phyloP scores from a whole-genome alignment of 2,888 invertebrate species.

The Synanthedon tipuliformis region DNA sequence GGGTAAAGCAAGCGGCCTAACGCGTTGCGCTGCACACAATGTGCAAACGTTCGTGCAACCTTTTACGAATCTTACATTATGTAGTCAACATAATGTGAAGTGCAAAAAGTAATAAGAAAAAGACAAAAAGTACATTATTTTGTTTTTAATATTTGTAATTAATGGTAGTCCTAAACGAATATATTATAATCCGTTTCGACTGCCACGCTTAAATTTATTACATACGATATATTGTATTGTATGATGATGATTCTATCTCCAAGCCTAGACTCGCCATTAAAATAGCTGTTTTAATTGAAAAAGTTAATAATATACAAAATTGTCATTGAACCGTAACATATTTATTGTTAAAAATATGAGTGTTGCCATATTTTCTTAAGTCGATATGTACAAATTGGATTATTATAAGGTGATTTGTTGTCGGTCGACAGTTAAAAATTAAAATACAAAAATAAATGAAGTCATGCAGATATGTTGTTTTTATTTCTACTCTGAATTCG shows the following conservation, averaged over 20 bases:
- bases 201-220: slow-evolving; percentile 18
- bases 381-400: slow-evolving; percentile 69
- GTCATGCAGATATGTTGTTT: slow-evolving; percentile 32
- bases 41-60: not conserved
- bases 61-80: not conserved
- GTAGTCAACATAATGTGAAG: not conserved
- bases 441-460: slow-evolving; percentile 68
- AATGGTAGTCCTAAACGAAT: slow-evolving; percentile 17
- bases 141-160: slow-evolving; percentile 18
- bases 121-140: not conserved
- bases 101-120: not conserved
- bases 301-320: slow-evolving; percentile 5
- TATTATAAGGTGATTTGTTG: slow-evolving; percentile 70
- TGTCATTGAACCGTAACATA: slow-evolving; percentile 36
- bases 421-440: slow-evolving; percentile 71
- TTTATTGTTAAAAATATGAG: slow-evolving; percentile 65
- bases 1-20: not conserved
- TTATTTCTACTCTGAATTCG: slow-evolving; percentile 10
- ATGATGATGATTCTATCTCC: not conserved
- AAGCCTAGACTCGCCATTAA: not conserved
- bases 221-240: slow-evolving; percentile 1
- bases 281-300: not conserved
- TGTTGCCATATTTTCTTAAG: slow-evolving; percentile 71
- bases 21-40: not conserved
- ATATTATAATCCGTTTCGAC: slow-evolving; percentile 13